phyloP scores from a whole-genome alignment of 2,113 vertebrate species.

The Dipodomys ordii region DNA sequence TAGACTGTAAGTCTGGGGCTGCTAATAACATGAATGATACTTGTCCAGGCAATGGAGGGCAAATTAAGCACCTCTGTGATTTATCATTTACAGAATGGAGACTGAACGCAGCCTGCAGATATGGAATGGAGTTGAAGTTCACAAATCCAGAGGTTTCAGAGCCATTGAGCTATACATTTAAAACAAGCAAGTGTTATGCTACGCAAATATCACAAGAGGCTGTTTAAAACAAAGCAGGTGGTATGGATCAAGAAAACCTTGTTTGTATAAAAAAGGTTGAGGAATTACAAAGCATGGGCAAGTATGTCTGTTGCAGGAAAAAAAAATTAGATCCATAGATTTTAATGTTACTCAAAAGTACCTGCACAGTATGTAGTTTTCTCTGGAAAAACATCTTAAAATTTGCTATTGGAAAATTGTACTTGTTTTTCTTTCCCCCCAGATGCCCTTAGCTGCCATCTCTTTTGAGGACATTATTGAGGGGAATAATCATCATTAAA shows the following conservation, averaged over 20 bases:
- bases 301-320: neutral
- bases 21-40: neutral
- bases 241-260: neutral
- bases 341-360: neutral
- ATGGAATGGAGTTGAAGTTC: neutral
- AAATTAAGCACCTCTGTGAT: neutral
- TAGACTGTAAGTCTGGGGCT: neutral
- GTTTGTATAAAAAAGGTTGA: constrained; percentile 29
- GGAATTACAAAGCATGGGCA: constrained; percentile 34
- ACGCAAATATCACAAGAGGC: neutral
- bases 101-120: fast-evolving
- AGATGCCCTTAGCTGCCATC: neutral
- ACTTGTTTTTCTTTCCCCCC: neutral
- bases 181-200: neutral
- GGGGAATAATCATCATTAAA: neutral
- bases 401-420: neutral
- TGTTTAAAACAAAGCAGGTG: constrained; percentile 56
- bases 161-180: neutral
- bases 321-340: no score
- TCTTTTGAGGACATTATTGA: neutral
- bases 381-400: neutral
- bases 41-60: neutral
- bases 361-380: neutral
- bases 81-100: neutral
- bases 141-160: neutral